These are phyloP conservation scores for Sebastiscus albofasciatus DNA, from an alignment of 2,797 vertebrate species.

Conservation along the genomic window DNA sequence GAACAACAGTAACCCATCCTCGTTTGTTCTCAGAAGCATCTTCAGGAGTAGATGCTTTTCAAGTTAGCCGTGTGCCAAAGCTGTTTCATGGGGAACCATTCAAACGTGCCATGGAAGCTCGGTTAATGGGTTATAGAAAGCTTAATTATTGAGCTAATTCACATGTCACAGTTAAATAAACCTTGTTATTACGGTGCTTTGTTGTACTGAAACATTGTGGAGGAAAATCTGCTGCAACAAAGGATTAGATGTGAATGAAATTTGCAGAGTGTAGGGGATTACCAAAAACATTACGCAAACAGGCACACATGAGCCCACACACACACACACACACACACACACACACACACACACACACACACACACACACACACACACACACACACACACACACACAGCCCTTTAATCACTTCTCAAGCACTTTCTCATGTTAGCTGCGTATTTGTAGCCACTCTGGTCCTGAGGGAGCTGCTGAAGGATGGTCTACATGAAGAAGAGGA, in stretches of 20 bases:
- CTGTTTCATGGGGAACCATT: background rate
- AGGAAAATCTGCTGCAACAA: slow-evolving; percentile 4
- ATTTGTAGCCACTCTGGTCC: slow-evolving; percentile 27
- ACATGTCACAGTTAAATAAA: slow-evolving; percentile 26
- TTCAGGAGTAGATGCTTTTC: background rate
- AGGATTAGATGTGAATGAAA: slow-evolving; percentile 23
- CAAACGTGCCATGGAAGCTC: background rate
- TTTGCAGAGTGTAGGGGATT: background rate
- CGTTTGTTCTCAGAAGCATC: background rate
- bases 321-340: background rate
- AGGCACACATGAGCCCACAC: background rate
- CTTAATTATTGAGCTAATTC: slow-evolving; percentile 32
- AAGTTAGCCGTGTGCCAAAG: background rate
- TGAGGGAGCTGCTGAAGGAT: slow-evolving; percentile 12
- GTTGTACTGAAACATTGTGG: slow-evolving; percentile 1
- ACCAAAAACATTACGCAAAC: background rate
- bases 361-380: background rate
- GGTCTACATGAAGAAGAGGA: slow-evolving; percentile 24
- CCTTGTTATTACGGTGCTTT: slow-evolving; percentile 3
- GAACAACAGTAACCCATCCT: background rate
- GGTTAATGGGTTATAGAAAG: slow-evolving; percentile 20
- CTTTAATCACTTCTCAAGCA: slow-evolving; percentile 13
- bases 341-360: background rate
- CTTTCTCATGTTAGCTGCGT: slow-evolving; percentile 6
- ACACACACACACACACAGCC: background rate